Percentiles rank a stretch among this genome's conserved stretches.
These are phyloP conservation scores for Glossosoma conforme DNA, from an alignment of 1,140 invertebrate genomes.

Conservation along the genomic window DNA sequence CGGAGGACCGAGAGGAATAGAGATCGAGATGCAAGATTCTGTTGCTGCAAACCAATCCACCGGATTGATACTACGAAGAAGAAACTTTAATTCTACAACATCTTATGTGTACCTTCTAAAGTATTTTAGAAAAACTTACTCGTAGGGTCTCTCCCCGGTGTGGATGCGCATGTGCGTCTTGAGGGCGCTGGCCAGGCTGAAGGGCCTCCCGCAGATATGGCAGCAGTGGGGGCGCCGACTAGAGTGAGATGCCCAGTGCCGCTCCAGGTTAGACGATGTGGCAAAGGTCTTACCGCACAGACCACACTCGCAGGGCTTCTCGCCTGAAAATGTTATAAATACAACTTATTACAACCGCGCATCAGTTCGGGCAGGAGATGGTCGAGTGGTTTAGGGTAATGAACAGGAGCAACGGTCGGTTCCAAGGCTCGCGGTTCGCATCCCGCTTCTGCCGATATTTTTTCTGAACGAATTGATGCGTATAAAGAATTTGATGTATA, in stretches of 20 bases:
- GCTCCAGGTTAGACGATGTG: slow-evolving; percentile 9
- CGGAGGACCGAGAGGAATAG: too few relatives aligned
- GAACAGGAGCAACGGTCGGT: too few relatives aligned
- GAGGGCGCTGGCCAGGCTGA: slow-evolving; percentile 33
- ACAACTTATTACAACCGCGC: background rate
- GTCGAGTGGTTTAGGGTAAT: too few relatives aligned
- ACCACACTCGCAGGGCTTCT: slow-evolving; percentile 10
- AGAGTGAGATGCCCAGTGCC: slow-evolving; percentile 14
- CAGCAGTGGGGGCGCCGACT: slow-evolving; percentile 37
- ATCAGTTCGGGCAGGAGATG: background rate
- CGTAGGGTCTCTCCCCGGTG: slow-evolving; percentile 45
- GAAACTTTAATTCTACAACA: background rate
- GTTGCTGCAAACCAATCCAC: slow-evolving; percentile 41
- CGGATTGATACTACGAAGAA: slow-evolving; percentile 27
- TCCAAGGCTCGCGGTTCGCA: too few relatives aligned
- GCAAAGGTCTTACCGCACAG: slow-evolving; percentile 16
- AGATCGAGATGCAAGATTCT: slow-evolving; percentile 26
- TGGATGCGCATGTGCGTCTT: slow-evolving; percentile 43
- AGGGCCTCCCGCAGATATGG: slow-evolving; percentile 34
- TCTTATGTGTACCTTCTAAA: background rate
- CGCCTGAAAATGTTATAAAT: slow-evolving; percentile 3
- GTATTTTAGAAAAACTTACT: slow-evolving; percentile 31
- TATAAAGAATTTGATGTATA: background rate
- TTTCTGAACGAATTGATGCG: background rate
- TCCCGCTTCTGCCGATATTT: background rate